Base-by-base conservation (phyloP, 2,888 invertebrate species). In the Clostera curtula region DNA sequence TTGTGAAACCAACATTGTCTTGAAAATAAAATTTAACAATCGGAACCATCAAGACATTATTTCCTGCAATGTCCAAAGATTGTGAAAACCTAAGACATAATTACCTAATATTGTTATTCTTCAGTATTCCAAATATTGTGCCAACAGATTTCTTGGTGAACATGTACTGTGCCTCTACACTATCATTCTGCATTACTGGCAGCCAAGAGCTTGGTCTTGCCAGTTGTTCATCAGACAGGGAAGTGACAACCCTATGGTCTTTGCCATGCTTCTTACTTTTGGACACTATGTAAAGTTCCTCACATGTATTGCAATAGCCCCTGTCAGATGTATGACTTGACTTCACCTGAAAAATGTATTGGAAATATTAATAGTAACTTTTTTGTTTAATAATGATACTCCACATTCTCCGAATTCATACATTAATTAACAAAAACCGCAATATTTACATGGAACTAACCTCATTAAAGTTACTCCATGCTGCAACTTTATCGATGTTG, bases 91-190 rank as follows among this genome's bases (percentile, higher is more conserved):
- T n/a, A n/a, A n/a, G n/a, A n/a, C n/a, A n/a, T n/a, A n/a, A n/a
- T n/a, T n/a, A 89, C 90, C 69, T 85, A 12, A 89, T 88, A 31
- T 85, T 82, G 40, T 90, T 83, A 36, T 85, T 73, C 13, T 72
- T 62, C 12, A 93, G 73, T 44, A 90, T 88, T 10, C 87, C 80
- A 6, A 88, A 58, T 8, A 95, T 85, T 37, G 91, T 89, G 6
- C 82, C 53, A 3, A 90, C 84, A 12, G 93, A 85, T 36, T 87
- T 85, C 37, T 88, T 83, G 2, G 91, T 87, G 68, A 97, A 97
- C 47, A 95, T 87, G 66, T 93, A 96, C 66, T 96, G 96, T 0
- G 96, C 96, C 71, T 95, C 94, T 12, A 89, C 90, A 43, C 92
- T 91, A 25, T 92, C 88, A 70, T 92, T 88, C 22, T 90, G 88